Percentiles rank a stretch among this genome's conserved stretches.
Conservation (phyloP, 2,113 vertebrate species). For the Lutjanus erythropterus region DNA sequence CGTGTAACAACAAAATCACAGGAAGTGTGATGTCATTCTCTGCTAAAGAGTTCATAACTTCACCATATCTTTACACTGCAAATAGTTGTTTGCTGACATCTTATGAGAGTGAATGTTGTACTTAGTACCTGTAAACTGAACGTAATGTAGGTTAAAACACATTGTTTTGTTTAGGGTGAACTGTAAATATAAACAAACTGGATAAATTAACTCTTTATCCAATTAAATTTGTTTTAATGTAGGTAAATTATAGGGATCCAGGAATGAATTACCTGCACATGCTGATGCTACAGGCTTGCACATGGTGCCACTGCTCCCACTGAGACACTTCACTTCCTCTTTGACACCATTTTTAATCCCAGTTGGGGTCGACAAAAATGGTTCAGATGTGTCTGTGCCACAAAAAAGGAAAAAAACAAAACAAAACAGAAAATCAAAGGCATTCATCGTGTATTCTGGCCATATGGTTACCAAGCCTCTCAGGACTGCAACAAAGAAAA, state of each 20-base stretch:
- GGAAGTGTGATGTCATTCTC: too few relatives aligned
- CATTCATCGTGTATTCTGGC: slow-evolving; percentile 32
- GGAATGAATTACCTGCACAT: not conserved
- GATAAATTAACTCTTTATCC: not conserved
- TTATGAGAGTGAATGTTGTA: too few relatives aligned
- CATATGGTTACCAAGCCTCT: slow-evolving; percentile 50
- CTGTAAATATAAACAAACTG: not conserved
- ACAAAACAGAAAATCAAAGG: slow-evolving; percentile 24
- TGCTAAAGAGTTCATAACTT: too few relatives aligned
- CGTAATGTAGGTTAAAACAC: not conserved
- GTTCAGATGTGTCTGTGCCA: not conserved
- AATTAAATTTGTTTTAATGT: not conserved
- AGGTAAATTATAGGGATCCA: not conserved
- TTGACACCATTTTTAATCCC: slow-evolving; percentile 18
- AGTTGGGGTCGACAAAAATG: not conserved
- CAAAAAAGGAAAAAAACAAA: not conserved
- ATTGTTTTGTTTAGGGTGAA: not conserved
- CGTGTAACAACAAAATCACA: too few relatives aligned
- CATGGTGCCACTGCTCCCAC: not conserved
- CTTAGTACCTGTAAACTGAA: not conserved
- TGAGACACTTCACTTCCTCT: slow-evolving; percentile 18
- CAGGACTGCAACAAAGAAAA: slow-evolving; percentile 51
- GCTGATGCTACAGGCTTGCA: not conserved
- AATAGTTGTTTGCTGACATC: too few relatives aligned
- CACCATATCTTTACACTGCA: too few relatives aligned